These are phyloP conservation scores for Coelopa frigida DNA, from an alignment of 1,140 invertebrate species.

Conservation along the genomic window DNA sequence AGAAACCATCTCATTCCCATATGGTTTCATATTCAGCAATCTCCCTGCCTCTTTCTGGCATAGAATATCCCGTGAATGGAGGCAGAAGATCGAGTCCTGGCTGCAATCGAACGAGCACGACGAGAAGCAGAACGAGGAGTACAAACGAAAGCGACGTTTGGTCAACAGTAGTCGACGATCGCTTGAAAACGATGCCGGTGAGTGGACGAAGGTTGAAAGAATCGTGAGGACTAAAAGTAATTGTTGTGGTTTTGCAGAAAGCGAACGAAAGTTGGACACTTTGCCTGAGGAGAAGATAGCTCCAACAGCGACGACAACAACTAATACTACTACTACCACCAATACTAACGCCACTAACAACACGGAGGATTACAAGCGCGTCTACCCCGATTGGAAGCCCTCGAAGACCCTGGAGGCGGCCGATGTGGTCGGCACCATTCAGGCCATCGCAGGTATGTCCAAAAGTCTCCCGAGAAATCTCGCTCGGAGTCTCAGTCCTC, in stretches of 20 bases:
- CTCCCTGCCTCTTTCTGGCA: not conserved
- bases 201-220: not conserved
- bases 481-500: not conserved
- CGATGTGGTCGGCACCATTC: conserved; percentile 75
- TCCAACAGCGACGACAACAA: conserved; percentile 28
- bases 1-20: no score
- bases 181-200: conserved; percentile 74
- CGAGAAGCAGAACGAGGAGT: conserved; percentile 62
- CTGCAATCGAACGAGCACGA: conserved; percentile 79
- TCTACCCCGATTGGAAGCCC: conserved; percentile 72
- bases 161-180: conserved; percentile 63
- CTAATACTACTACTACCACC: conserved; percentile 49
- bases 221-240: conserved; percentile 1
- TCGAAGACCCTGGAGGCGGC: conserved; percentile 67
- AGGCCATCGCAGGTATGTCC: conserved; percentile 72
- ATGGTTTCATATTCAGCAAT: not conserved
- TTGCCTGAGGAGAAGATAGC: conserved; percentile 56
- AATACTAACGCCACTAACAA: conserved; percentile 26
- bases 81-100: conserved; percentile 86
- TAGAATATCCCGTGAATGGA: conserved; percentile 61
- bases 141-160: conserved; percentile 54
- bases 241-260: conserved; percentile 49
- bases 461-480: not conserved
- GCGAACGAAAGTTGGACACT: conserved; percentile 64
- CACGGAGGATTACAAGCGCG: conserved; percentile 50